Evolutionary conservation across 1,140 invertebrate genomes (phyloP).

Genomic region (Sogatella furcifera): DNA sequence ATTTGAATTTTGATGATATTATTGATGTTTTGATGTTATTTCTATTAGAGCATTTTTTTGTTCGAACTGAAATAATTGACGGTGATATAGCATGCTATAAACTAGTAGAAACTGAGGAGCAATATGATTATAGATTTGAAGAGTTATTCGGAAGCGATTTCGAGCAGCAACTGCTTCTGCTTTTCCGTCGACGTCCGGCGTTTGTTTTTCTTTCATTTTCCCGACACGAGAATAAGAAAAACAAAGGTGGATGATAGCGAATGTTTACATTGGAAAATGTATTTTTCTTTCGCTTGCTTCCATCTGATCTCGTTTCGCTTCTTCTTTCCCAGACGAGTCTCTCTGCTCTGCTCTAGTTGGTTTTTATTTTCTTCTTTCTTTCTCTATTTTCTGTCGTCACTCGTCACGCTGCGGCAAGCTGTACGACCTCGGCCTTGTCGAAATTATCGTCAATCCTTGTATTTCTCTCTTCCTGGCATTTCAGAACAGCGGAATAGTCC

Average conservation of each 20-base stretch:
- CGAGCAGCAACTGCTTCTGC: not conserved
- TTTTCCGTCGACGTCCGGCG: not conserved
- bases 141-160: not conserved
- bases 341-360: not conserved
- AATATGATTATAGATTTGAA: conserved; percentile 12
- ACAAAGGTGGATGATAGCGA: conserved; percentile 21
- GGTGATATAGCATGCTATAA: too few species aligned
- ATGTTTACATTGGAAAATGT: conserved; percentile 25
- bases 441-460: too few species aligned
- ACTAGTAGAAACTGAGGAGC: not conserved
- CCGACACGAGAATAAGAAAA: conserved; percentile 22
- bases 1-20: too few species aligned
- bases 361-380: too few species aligned
- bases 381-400: too few species aligned
- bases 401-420: too few species aligned
- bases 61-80: too few species aligned
- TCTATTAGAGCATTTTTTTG: too few species aligned
- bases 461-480: too few species aligned
- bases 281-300: conserved; percentile 19
- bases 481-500: too few species aligned
- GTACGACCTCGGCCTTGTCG: too few species aligned
- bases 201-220: conserved; percentile 25
- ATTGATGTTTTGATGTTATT: too few species aligned
- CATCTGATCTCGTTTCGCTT: conserved; percentile 1
- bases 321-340: not conserved